Evolutionary conservation across 2,113 vertebrate genomes (phyloP), one percentile per base, ranked within the genome.

Genomic region (Todiramphus chloris): DNA sequence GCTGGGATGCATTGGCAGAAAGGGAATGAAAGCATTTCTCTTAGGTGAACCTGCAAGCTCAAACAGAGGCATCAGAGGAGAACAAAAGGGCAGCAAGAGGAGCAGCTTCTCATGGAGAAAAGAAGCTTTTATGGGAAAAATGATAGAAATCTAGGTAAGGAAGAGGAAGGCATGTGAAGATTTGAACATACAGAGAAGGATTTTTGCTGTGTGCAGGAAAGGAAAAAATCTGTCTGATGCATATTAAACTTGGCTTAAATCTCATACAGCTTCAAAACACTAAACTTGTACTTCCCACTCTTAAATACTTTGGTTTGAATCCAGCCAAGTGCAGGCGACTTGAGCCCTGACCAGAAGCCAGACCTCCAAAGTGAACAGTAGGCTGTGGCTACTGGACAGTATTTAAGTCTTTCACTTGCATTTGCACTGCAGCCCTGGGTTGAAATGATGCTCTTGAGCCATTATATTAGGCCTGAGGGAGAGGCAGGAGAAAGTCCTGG

Each of bases 371-470:
- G 3, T 28, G 46, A 43, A 33, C 31, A 39, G 8, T 24, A 2
- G 4, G 41, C 46, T 55, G 25, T 56, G 37, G 31, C 25, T 79
- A 23, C 18, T 17, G 53, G 46, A 9, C 53, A 25, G 6, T 13
- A 20, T 41, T n/a, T 58, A 18, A 60, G 6, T 33, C 13, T 83
- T 95, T 69, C 19, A 23, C 10, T 64, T 53, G 18, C 8, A 10
- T 75, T 66, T 66, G 13, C 46, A 9, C 15, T 33, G 28, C 63
- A 83, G 44, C 23, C 18, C 21, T 62, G 17, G 2, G 4, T 76
- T 16, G 4, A 83, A 85, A 43, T 25, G 25, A 1, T 89, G 39
- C 17, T 91, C 0, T 0, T 62, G 37, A 43, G 24, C 13, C 3
- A 2, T 50, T 46, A 2, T 15, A 5, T 56, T 69, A 44, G 63